Conservation (phyloP, 2,797 vertebrate genomes). For the Sarcoramphus papa region DNA sequence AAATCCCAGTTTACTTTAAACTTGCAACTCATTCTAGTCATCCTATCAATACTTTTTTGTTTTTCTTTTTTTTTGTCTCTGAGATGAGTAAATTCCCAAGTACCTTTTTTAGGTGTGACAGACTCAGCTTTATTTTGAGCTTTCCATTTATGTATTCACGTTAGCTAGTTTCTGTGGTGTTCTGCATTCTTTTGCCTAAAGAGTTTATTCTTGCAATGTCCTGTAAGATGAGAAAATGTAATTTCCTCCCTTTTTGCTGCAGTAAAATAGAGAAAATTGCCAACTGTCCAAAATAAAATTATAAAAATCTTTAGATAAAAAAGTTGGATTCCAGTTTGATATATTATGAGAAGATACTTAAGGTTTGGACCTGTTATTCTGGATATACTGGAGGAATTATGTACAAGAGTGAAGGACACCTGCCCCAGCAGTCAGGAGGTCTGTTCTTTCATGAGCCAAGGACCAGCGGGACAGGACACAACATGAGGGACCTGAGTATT, state of each 20-base stretch:
- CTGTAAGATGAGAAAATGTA: background rate
- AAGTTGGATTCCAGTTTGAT: background rate
- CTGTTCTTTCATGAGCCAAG: background rate
- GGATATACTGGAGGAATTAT: background rate
- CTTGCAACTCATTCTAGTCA: background rate
- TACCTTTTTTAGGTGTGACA: background rate
- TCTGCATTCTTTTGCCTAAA: background rate
- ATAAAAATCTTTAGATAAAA: background rate
- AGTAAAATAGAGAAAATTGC: background rate
- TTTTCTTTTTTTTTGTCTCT: background rate
- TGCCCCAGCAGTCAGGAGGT: background rate
- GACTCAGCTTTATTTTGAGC: background rate
- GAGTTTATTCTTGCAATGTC: background rate
- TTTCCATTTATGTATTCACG: background rate
- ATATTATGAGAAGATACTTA: background rate
- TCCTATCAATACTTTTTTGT: background rate
- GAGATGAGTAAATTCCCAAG: background rate
- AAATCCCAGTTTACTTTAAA: background rate
- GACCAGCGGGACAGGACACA: accelerated
- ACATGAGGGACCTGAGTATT: too few relatives aligned
- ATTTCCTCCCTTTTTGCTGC: background rate
- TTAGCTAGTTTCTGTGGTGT: background rate
- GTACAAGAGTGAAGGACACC: background rate
- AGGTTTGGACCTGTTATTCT: background rate
- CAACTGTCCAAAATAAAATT: background rate